Evolutionary conservation across 2,113 vertebrate species (phyloP), one percentile per base, ranked within the genome.

Genomic region (Craseonycteris thonglongyai): DNA sequence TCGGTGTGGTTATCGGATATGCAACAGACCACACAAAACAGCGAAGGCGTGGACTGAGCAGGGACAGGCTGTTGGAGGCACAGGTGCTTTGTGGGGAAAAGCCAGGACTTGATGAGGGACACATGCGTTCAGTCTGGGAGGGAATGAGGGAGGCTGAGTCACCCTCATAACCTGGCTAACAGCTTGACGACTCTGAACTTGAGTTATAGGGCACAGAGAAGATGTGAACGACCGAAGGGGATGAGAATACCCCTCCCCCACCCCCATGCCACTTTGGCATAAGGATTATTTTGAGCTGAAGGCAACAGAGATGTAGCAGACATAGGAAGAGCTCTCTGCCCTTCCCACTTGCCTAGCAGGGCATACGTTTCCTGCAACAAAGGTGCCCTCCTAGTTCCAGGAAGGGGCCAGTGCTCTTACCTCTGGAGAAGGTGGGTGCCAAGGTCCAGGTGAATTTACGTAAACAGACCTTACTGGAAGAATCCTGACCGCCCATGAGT

Each of bases 391-490:
- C 66, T 75, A 56, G 65, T 84, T 42, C 65, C 59, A 85, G 85
- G 81, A 95, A 74, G n/a, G 85, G 47, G 47, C 80, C 85, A 90
- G 28, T 22, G 16, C 71, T 58, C 71, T 83, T 68, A 88, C 79
- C 74, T 51, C 65, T 15, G 33, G 45, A 90, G 91, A 87, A 90
- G 92, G n/a, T n/a, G 13, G n/a, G 40, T 74, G 75, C 93, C 69
- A 47, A 88, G 58, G 72, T n/a, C 3, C n/a, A 83, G 83, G 71
- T 38, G 47, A 80, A 72, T 28, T 49, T 47, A 59, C 47, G 72
- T 90, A 96, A 95, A 92, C 65, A 96, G 82, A 56, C 66, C 14
- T 96, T 80, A 59, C 88, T 66, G 74, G 81, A 96, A 80, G 92
- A 71, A 76, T 59, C 54, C 66, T 90, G 88, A 85, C 86, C 65